Conservation (phyloP, 2,797 vertebrate genomes). For the Taenioides sp. region DNA sequence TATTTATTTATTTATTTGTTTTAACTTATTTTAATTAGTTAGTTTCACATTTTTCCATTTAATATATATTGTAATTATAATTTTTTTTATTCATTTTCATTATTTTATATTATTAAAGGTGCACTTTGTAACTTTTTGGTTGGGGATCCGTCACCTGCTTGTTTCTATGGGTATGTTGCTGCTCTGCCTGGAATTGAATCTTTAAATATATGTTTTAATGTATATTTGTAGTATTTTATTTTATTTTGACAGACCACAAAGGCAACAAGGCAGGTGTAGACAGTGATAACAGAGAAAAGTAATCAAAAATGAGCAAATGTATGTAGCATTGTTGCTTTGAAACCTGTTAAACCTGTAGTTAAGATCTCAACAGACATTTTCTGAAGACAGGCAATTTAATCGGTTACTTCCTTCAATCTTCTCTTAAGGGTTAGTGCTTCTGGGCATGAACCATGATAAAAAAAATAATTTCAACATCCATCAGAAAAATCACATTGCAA, state of each 20-base stretch:
- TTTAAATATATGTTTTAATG: too few species aligned
- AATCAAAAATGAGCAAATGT: background rate
- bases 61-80: too few species aligned
- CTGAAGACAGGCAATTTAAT: background rate
- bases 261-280: background rate
- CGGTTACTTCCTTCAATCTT: background rate
- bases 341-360: background rate
- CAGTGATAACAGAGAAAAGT: background rate
- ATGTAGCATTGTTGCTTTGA: background rate
- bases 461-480: background rate
- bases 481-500: background rate
- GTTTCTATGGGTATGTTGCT: too few species aligned
- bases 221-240: too few species aligned
- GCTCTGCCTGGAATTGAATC: too few species aligned
- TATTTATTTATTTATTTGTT: background rate
- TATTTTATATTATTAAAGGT: too few species aligned
- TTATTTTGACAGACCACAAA: background rate
- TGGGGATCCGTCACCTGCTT: too few species aligned
- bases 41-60: too few species aligned
- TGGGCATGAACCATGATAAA: background rate
- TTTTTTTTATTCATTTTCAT: too few species aligned
- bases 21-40: background rate
- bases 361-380: background rate
- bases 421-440: too few species aligned
- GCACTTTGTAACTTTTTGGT: too few species aligned